Percentiles rank a stretch among this genome's conserved stretches.
Conservation (phyloP, 2,113 vertebrate genomes). For the Piprites chloris region DNA sequence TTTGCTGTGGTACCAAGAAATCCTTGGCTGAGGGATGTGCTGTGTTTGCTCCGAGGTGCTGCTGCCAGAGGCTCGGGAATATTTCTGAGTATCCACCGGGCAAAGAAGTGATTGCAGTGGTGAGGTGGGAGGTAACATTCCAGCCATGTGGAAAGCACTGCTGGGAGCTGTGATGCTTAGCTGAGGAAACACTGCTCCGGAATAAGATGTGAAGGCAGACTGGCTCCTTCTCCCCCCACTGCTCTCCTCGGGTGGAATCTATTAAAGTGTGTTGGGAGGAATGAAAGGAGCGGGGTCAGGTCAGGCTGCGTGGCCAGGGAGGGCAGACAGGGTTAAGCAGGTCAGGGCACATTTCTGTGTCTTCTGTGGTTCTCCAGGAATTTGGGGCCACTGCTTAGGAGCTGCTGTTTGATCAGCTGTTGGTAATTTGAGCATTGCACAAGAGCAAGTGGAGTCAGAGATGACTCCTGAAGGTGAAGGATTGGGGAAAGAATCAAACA, state of each 20-base stretch:
- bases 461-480: constrained; percentile 61
- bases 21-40: background rate
- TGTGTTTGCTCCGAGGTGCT: background rate
- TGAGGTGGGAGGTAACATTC: constrained; percentile 39
- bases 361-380: constrained; percentile 46
- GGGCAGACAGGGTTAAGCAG: constrained; percentile 66
- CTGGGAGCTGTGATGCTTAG: constrained; percentile 13
- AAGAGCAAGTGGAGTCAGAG: constrained; percentile 67
- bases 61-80: background rate
- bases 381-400: constrained; percentile 55
- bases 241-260: constrained; percentile 32
- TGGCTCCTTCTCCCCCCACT: background rate
- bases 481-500: background rate
- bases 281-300: constrained; percentile 41
- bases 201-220: constrained; percentile 30
- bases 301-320: constrained; percentile 1
- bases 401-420: constrained; percentile 77
- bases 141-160: constrained; percentile 39
- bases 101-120: background rate
- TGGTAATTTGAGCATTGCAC: constrained; percentile 73
- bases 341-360: constrained; percentile 63
- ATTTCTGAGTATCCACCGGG: background rate
- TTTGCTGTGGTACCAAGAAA: background rate
- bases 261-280: constrained; percentile 19
- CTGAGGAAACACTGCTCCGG: constrained; percentile 39